Conservation (phyloP, 2,888 invertebrate species). For the Lissonota sp. region DNA sequence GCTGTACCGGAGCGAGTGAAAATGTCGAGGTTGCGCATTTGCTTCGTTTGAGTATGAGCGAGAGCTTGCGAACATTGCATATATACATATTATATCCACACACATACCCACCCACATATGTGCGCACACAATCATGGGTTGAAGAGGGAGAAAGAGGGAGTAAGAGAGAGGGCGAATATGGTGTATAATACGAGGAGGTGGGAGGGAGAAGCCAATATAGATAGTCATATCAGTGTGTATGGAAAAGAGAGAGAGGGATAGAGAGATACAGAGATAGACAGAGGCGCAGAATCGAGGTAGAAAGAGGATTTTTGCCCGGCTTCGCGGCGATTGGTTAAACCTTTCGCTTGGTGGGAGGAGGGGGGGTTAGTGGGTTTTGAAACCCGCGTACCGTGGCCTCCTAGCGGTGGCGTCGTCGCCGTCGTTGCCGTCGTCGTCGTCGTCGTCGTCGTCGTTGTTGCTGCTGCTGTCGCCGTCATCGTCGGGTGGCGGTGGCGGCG, state of each 20-base stretch:
- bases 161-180: conserved; percentile 28
- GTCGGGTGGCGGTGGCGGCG: conserved; percentile 68
- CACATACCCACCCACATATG: not conserved
- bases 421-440: conserved; percentile 39
- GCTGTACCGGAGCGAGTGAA: conserved; percentile 42
- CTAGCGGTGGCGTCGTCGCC: conserved; percentile 39
- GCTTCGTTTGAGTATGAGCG: conserved; percentile 41
- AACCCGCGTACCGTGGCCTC: conserved; percentile 73
- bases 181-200: conserved; percentile 10
- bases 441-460: conserved; percentile 38
- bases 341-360: conserved; percentile 29
- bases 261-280: conserved; percentile 24
- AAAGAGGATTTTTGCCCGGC: conserved; percentile 62
- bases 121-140: conserved; percentile 11
- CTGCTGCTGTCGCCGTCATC: conserved; percentile 56
- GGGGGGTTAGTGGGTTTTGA: conserved; percentile 75
- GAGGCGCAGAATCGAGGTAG: conserved; percentile 67
- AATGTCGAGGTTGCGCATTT: conserved; percentile 45
- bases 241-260: conserved; percentile 16
- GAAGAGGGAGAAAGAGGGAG: not conserved
- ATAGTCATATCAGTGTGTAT: not conserved
- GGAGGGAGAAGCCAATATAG: conserved; percentile 32
- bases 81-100: not conserved
- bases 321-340: conserved; percentile 74
- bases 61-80: conserved; percentile 39